These are phyloP conservation scores for Macrobrachium nipponense DNA, from an alignment of 1,140 invertebrate species.

Conservation along the genomic window DNA sequence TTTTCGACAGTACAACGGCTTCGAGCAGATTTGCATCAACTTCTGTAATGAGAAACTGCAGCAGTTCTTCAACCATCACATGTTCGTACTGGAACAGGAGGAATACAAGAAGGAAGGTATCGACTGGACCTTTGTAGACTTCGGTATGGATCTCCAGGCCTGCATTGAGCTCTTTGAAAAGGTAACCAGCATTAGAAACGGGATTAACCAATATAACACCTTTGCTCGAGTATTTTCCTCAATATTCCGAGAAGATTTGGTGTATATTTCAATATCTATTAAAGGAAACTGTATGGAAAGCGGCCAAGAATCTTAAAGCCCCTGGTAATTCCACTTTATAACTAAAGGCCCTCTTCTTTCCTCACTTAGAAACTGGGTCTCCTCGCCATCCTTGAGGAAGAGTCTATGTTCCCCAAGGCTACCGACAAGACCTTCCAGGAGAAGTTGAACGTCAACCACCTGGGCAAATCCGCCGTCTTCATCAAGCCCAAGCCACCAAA, in stretches of 20 bases:
- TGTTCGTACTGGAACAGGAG: slow-evolving; percentile 58
- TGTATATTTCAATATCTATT: too few relatives aligned
- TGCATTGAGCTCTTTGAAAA: slow-evolving; percentile 79
- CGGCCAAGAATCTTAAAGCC: background rate
- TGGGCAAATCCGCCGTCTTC: slow-evolving; percentile 96
- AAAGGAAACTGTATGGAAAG: too few relatives aligned
- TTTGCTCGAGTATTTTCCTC: background rate
- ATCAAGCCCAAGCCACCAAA: slow-evolving; percentile 96
- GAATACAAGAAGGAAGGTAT: slow-evolving; percentile 86
- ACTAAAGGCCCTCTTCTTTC: background rate
- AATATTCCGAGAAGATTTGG: background rate
- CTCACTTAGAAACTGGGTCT: slow-evolving; percentile 94
- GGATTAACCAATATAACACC: background rate
- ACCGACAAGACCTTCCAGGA: slow-evolving; percentile 52
- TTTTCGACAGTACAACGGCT: slow-evolving; percentile 70
- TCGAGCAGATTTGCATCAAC: slow-evolving; percentile 66
- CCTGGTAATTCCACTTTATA: background rate
- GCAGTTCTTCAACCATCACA: slow-evolving; percentile 60
- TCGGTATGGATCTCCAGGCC: slow-evolving; percentile 70
- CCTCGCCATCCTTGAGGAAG: slow-evolving; percentile 96
- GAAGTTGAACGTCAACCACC: slow-evolving; percentile 45
- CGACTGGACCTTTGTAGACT: slow-evolving; percentile 75
- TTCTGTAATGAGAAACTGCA: slow-evolving; percentile 60
- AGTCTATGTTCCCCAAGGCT: slow-evolving; percentile 58
- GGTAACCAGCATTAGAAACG: slow-evolving; percentile 74